Evolutionary conservation across 2,797 vertebrate species (phyloP).

Genomic region (Urosaurus nigricauda): DNA sequence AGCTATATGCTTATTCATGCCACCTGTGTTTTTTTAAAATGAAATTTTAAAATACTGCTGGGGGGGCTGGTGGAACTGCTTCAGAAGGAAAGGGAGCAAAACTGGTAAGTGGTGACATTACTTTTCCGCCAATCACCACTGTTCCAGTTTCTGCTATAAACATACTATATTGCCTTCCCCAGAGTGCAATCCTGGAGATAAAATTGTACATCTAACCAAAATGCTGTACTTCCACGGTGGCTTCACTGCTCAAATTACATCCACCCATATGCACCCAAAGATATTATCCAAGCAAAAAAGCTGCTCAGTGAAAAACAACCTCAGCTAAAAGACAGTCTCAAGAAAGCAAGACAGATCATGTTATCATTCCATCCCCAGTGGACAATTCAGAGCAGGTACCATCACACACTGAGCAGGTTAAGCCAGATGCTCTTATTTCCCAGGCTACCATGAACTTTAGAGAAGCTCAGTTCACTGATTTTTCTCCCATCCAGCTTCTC

Average conservation of each 20-base stretch:
- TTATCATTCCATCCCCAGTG: background rate
- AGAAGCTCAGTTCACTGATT: slow-evolving; percentile 60
- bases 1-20: background rate
- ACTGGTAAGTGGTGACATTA: background rate
- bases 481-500: slow-evolving; percentile 48
- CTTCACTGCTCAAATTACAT: background rate
- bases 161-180: background rate
- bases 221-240: background rate
- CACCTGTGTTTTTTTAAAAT: background rate
- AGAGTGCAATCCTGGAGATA: background rate
- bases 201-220: background rate
- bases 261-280: background rate
- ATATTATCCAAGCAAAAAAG: background rate
- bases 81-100: background rate
- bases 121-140: background rate
- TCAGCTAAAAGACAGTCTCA: slow-evolving; percentile 7
- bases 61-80: background rate
- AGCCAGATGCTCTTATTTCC: slow-evolving; percentile 41
- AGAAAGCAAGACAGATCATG: background rate
- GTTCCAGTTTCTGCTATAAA: background rate
- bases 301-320: background rate
- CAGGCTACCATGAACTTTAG: slow-evolving; percentile 62
- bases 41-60: background rate
- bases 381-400: slow-evolving; percentile 37
- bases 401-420: slow-evolving; percentile 34